These are phyloP conservation scores for Oncorhynchus clarkii DNA, from an alignment of 2,113 vertebrate species.

Conservation along the genomic window DNA sequence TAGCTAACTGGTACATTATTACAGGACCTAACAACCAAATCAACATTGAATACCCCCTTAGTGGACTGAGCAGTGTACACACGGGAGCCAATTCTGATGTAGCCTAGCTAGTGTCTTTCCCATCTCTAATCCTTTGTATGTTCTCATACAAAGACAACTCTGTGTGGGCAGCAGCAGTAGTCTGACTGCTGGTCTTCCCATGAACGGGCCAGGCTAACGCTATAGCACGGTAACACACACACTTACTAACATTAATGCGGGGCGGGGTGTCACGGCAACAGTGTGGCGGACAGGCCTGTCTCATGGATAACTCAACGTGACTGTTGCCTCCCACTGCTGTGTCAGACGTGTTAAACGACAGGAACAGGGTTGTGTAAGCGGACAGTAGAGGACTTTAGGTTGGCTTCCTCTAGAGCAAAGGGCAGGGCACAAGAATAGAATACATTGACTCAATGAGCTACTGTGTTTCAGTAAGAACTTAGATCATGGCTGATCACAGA, in stretches of 20 bases:
- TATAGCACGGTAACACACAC: constrained; percentile 24
- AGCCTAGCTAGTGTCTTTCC: constrained; percentile 39
- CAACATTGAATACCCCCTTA: background rate
- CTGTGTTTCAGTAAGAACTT: constrained; percentile 24
- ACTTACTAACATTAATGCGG: no score
- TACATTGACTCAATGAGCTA: constrained; percentile 68
- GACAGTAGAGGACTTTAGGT: background rate
- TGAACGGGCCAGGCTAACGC: constrained; percentile 52
- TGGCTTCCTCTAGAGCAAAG: no score
- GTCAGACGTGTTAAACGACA: constrained; percentile 18
- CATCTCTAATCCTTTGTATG: constrained; percentile 22
- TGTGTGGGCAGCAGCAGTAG: background rate
- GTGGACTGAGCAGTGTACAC: background rate
- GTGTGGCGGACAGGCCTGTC: constrained; percentile 42
- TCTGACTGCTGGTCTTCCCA: constrained; percentile 54
- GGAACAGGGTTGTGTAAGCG: constrained; percentile 15
- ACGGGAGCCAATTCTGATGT: background rate
- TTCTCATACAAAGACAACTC: constrained; percentile 51
- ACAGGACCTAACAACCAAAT: no score
- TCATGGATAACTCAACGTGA: constrained; percentile 57
- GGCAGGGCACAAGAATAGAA: constrained; percentile 43
- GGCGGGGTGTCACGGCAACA: constrained; percentile 34
- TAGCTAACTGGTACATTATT: no score
- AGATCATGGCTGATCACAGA: constrained; percentile 13
- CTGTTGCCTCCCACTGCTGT: constrained; percentile 23